Conservation (phyloP, 2,888 invertebrate species). For the Parnassius mnemosyne region DNA sequence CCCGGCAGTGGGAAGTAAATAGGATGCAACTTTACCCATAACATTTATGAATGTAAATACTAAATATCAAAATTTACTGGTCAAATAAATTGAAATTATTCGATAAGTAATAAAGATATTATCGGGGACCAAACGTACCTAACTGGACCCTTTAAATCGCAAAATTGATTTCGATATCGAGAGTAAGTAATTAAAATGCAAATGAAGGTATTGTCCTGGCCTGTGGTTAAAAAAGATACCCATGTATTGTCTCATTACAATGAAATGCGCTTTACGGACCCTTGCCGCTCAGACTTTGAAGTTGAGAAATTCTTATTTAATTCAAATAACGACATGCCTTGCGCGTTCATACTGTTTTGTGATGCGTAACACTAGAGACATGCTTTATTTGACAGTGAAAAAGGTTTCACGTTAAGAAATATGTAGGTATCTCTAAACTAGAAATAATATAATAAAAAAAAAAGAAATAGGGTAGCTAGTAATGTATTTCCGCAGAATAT, state of each 20-base stretch:
- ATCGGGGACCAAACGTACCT: slow-evolving; percentile 6
- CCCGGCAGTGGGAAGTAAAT: no score
- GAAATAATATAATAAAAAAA: no score
- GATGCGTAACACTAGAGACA: neutral
- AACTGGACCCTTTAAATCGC: slow-evolving; percentile 35
- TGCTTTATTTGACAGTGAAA: neutral
- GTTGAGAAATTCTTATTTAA: slow-evolving; percentile 24
- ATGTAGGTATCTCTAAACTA: no score
- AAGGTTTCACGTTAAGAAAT: neutral
- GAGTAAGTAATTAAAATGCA: slow-evolving; percentile 64
- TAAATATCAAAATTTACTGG: neutral
- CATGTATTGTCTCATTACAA: slow-evolving; percentile 34
- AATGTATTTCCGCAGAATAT: no score
- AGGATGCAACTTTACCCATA: no score
- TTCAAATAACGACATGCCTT: slow-evolving; percentile 6
- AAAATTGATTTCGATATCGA: slow-evolving; percentile 53
- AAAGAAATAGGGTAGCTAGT: no score
- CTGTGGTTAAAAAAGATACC: slow-evolving; percentile 30
- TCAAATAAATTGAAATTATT: slow-evolving; percentile 8
- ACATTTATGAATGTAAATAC: neutral
- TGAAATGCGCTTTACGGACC: slow-evolving; percentile 27
- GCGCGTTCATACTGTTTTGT: slow-evolving; percentile 8
- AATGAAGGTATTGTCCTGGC: slow-evolving; percentile 50
- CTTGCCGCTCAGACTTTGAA: slow-evolving; percentile 13
- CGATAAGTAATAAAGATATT: slow-evolving; percentile 17